A percentile compares a stretch with the other conserved stretches of the same genome.
phyloP scores from a whole-genome alignment of 2,888 invertebrate species.

The Margaritifera margaritifera region DNA sequence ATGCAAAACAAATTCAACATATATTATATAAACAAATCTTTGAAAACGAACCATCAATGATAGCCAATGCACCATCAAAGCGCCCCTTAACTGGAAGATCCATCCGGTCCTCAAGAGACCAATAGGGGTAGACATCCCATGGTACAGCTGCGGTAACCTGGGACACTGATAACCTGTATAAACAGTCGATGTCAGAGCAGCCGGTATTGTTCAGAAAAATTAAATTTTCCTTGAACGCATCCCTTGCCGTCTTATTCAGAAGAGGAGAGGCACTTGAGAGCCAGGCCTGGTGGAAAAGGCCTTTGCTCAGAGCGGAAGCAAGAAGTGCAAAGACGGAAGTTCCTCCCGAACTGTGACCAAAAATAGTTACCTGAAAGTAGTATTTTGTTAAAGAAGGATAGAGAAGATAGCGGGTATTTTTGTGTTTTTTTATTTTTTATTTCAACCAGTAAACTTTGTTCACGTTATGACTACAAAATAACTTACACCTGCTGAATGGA shows the following conservation, averaged over 20 bases:
- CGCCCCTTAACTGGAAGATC: slow-evolving; percentile 42
- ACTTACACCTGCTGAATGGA: too few relatives aligned
- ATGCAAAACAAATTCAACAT: too few relatives aligned
- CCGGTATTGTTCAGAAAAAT: slow-evolving; percentile 44
- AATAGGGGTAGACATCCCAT: slow-evolving; percentile 55
- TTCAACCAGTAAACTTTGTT: too few relatives aligned
- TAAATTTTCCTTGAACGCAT: slow-evolving; percentile 51
- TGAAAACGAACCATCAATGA: slow-evolving; percentile 47
- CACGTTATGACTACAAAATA: too few relatives aligned
- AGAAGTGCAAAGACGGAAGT: slow-evolving; percentile 86
- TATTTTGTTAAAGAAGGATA: too few relatives aligned
- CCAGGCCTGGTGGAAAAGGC: slow-evolving; percentile 78
- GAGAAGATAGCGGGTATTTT: too few relatives aligned
- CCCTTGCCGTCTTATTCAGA: slow-evolving; percentile 51
- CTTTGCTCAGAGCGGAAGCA: slow-evolving; percentile 76
- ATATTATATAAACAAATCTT: too few relatives aligned
- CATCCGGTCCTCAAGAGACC: slow-evolving; percentile 54
- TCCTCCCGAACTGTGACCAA: slow-evolving; percentile 90
- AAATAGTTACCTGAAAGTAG: slow-evolving; percentile 80
- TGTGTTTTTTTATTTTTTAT: too few relatives aligned
- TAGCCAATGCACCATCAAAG: slow-evolving; percentile 44
- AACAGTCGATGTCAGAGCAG: slow-evolving; percentile 40
- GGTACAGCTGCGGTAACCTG: slow-evolving; percentile 43
- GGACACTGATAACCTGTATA: slow-evolving; percentile 37
- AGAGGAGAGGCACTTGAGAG: slow-evolving; percentile 66